Conservation (phyloP, 2,113 vertebrate genomes). For the Halichoerus grypus region DNA sequence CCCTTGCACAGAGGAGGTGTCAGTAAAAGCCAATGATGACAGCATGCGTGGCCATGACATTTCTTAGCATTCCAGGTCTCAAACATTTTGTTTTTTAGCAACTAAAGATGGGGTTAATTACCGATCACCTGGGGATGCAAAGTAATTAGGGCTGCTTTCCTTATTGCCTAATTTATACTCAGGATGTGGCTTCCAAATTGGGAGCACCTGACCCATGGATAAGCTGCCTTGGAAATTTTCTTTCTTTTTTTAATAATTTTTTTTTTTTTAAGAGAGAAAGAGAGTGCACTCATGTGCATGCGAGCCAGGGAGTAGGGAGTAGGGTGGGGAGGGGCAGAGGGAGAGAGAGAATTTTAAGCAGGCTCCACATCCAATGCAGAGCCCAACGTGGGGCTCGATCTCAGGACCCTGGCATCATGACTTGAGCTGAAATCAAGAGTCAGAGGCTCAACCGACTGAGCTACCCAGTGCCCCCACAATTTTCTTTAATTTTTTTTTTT, state of each 20-base stretch:
- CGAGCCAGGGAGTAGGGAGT: background rate
- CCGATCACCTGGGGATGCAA: background rate
- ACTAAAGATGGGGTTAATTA: background rate
- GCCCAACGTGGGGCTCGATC: background rate
- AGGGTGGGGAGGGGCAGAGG: background rate
- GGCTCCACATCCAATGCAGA: background rate
- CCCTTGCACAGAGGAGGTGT: rapidly evolving
- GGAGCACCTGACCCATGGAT: background rate
- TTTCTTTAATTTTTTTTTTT: background rate
- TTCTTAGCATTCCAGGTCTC: background rate
- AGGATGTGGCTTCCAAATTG: background rate
- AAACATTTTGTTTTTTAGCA: no score
- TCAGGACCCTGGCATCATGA: background rate
- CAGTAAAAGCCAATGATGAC: background rate
- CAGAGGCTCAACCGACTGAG: background rate
- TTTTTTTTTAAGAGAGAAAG: background rate
- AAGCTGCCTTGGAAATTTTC: background rate
- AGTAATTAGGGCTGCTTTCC: background rate
- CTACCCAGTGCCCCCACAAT: background rate
- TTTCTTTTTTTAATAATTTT: background rate
- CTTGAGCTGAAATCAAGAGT: background rate
- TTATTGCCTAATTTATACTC: background rate
- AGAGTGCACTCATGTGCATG: background rate
- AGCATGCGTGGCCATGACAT: background rate
- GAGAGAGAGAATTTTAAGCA: background rate